Conservation (phyloP, 2,888 invertebrate genomes). For the Agrochola circellaris region DNA sequence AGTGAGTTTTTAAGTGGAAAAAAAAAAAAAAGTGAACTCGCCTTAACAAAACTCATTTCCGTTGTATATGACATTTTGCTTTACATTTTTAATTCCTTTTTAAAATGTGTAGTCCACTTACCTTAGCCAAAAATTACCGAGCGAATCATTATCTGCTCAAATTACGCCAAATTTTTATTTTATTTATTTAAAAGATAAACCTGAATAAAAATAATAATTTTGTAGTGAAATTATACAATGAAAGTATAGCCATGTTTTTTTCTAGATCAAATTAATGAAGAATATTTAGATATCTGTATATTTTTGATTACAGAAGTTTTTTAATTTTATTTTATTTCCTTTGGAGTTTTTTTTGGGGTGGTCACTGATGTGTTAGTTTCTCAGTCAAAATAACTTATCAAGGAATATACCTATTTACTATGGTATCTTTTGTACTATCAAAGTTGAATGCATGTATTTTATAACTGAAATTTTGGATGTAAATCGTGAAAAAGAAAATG, state of each 20-base stretch:
- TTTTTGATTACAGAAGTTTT: conserved; percentile 84
- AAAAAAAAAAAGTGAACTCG: conserved; percentile 3
- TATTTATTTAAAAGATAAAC: conserved; percentile 66
- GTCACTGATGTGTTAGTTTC: conserved; percentile 50
- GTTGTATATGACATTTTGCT: not conserved
- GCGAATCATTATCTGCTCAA: conserved; percentile 76
- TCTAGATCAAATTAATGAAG: conserved; percentile 54
- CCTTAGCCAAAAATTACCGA: conserved; percentile 56
- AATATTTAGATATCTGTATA: conserved; percentile 82
- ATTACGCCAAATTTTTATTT: conserved; percentile 75
- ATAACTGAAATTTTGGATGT: not conserved
- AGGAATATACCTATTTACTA: not conserved
- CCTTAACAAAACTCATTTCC: not conserved
- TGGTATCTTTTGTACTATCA: not conserved
- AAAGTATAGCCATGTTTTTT: conserved; percentile 60
- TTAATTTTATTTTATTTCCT: conserved; percentile 64
- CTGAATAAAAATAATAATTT: conserved; percentile 52
- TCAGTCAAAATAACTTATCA: not conserved
- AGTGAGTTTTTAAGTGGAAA: not conserved
- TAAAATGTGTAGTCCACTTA: conserved; percentile 41
- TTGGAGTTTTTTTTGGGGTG: conserved; percentile 57
- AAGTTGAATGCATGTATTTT: not conserved
- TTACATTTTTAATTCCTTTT: not conserved
- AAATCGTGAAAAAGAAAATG: not conserved
- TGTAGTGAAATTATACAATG: conserved; percentile 64